These are phyloP conservation scores for Ptilorrhoa leucosticta DNA, from an alignment of 2,113 vertebrate genomes.

Conservation along the genomic window DNA sequence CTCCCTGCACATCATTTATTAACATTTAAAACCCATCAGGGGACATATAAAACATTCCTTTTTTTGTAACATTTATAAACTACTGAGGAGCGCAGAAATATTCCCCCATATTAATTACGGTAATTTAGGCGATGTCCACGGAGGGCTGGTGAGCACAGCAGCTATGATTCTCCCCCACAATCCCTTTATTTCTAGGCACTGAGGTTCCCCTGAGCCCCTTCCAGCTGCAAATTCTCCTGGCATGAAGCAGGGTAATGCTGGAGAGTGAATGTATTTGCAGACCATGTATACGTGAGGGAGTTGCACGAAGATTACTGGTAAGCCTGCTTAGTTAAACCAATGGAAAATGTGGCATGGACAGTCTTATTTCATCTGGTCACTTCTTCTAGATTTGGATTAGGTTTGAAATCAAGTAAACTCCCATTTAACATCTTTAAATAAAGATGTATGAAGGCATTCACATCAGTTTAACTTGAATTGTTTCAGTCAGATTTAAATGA, in stretches of 20 bases:
- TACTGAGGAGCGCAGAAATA: slow-evolving; percentile 4
- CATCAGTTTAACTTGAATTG: slow-evolving; percentile 33
- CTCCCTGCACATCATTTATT: slow-evolving; percentile 53
- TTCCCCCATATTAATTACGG: slow-evolving; percentile 43
- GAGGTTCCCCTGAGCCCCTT: not conserved
- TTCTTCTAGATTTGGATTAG: slow-evolving; percentile 31
- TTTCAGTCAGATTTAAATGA: slow-evolving; percentile 38
- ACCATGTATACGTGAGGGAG: slow-evolving; percentile 4
- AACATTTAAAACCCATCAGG: slow-evolving; percentile 49
- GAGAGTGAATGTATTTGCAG: slow-evolving; percentile 30
- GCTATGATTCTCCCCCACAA: not conserved
- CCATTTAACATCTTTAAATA: slow-evolving; percentile 43
- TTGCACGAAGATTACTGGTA: slow-evolving; percentile 4
- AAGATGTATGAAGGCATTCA: slow-evolving; percentile 11
- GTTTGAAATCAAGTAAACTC: slow-evolving; percentile 25
- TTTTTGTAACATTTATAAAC: slow-evolving; percentile 64
- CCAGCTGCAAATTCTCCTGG: slow-evolving; percentile 33
- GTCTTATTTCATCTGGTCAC: slow-evolving; percentile 4
- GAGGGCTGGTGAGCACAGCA: not conserved
- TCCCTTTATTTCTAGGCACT: slow-evolving; percentile 11
- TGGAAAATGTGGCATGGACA: not conserved
- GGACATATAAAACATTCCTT: slow-evolving; percentile 46
- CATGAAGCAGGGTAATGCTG: not conserved
- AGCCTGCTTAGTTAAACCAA: slow-evolving; percentile 20
- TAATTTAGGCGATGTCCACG: slow-evolving; percentile 16